These are phyloP conservation scores for Dichetophora obliterata DNA, from an alignment of 2,888 invertebrate genomes.

Conservation along the genomic window DNA sequence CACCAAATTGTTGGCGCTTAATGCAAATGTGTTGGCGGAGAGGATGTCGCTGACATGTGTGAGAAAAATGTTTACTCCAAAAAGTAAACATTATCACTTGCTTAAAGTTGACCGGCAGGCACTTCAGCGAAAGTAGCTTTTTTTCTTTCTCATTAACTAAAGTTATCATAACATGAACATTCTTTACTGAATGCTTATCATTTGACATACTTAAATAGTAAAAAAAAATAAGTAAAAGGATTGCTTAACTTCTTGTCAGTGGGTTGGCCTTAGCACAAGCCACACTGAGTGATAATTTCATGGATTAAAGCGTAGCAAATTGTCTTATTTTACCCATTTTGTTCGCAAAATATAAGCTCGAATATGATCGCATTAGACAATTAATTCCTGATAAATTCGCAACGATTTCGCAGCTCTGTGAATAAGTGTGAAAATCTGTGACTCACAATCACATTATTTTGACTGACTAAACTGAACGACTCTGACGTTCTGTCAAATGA, in stretches of 20 bases:
- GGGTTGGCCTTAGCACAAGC: background rate
- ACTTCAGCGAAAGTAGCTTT: no score
- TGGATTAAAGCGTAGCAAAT: background rate
- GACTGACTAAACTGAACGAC: background rate
- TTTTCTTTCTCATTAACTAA: no score
- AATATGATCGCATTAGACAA: constrained; percentile 13
- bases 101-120: no score
- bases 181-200: background rate
- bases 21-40: background rate
- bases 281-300: background rate
- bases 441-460: constrained; percentile 17
- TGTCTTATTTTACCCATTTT: background rate
- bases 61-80: background rate
- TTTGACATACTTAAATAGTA: background rate
- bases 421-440: constrained; percentile 16
- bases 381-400: constrained; percentile 13
- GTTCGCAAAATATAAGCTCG: background rate
- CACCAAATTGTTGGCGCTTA: background rate
- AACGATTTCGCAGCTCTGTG: background rate
- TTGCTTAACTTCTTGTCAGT: background rate
- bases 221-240: background rate
- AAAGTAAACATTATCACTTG: no score
- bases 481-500: background rate
- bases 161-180: no score
- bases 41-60: background rate